phyloP scores from a whole-genome alignment of 2,113 vertebrate species.

The Tyrannus savana region DNA sequence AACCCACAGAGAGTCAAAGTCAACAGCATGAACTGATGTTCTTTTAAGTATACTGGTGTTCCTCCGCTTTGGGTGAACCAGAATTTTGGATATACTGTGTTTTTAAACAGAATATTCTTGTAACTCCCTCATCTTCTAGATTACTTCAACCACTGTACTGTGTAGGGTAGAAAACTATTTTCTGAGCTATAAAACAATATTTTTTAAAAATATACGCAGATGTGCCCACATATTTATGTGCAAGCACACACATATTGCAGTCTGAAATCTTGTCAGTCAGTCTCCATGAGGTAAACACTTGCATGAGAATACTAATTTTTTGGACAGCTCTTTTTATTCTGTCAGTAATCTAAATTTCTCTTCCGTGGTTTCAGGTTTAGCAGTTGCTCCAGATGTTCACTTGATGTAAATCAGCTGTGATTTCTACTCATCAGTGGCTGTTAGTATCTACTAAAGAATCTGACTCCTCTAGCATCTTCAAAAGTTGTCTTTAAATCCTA shows the following conservation, averaged over 20 bases:
- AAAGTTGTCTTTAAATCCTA: background rate
- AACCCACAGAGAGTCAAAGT: background rate
- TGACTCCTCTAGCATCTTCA: background rate
- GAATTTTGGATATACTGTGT: background rate
- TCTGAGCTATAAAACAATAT: background rate
- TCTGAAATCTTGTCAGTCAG: background rate
- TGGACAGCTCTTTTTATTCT: background rate
- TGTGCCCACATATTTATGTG: accelerated
- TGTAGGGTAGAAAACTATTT: background rate
- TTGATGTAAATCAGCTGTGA: background rate
- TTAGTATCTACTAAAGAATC: background rate
- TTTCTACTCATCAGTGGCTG: background rate
- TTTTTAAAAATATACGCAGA: background rate
- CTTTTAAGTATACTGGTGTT: background rate
- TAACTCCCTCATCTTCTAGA: background rate
- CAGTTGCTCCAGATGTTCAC: background rate
- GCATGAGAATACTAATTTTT: background rate
- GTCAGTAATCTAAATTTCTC: background rate
- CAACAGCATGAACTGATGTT: background rate
- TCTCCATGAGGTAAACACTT: background rate
- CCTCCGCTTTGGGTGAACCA: background rate
- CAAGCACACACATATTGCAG: accelerated
- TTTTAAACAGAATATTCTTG: background rate
- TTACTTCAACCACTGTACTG: background rate
- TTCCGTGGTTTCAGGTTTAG: background rate